phyloP scores from a whole-genome alignment of 2,888 invertebrate species.

The Aquatica leii region DNA sequence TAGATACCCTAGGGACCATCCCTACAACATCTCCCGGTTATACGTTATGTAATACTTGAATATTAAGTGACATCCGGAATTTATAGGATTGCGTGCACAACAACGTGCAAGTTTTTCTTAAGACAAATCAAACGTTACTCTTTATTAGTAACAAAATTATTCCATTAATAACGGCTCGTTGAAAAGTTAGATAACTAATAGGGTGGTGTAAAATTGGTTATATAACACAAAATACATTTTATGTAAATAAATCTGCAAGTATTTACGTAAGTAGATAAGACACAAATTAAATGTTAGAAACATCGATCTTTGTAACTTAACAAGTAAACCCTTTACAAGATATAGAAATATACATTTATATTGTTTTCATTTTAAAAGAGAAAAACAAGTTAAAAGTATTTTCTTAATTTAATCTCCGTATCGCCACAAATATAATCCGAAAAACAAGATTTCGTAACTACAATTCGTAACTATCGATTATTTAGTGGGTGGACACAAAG shows the following conservation, averaged over 20 bases:
- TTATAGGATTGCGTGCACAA: conserved; percentile 7
- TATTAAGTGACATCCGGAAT: conserved; percentile 1
- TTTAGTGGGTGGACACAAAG: conserved; percentile 14
- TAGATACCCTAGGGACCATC: conserved; percentile 24
- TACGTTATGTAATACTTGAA: conserved; percentile 30
- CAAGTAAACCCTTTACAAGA: too few relatives aligned
- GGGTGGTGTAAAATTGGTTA: conserved; percentile 9
- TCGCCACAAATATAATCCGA: too few relatives aligned
- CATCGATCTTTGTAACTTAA: too few relatives aligned
- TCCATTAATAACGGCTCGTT: background rate
- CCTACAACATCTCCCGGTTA: conserved; percentile 29
- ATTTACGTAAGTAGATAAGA: too few relatives aligned
- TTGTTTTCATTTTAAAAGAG: too few relatives aligned
- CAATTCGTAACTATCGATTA: conserved; percentile 10
- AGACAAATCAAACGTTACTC: background rate
- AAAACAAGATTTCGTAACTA: conserved; percentile 1
- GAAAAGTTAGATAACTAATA: background rate
- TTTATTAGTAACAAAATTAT: too few relatives aligned
- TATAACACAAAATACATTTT: conserved; percentile 1
- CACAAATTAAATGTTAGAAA: too few relatives aligned
- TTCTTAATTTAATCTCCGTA: too few relatives aligned
- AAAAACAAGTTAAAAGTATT: too few relatives aligned
- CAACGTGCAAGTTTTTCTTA: conserved; percentile 1
- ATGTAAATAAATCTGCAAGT: background rate
- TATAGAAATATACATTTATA: too few relatives aligned